These are phyloP conservation scores for Parapristionchus giblindavisi DNA, from an alignment of 2,888 invertebrate genomes.

Conservation along the genomic window DNA sequence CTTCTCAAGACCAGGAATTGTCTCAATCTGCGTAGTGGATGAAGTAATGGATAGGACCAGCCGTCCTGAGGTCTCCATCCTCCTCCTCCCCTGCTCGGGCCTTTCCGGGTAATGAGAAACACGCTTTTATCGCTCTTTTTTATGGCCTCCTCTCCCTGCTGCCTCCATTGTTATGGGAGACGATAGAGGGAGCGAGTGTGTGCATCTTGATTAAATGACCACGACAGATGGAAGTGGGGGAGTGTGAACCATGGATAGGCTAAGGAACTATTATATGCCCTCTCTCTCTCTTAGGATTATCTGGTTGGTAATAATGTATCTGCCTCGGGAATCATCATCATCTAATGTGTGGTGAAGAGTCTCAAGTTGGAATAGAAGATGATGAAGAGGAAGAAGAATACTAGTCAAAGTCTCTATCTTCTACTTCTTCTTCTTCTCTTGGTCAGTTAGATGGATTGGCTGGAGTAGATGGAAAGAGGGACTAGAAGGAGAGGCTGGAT, in stretches of 20 bases:
- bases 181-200: slow-evolving; percentile 6
- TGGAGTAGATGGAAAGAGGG: neutral
- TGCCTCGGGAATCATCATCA: slow-evolving; percentile 10
- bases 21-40: too few species aligned
- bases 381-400: slow-evolving; percentile 6
- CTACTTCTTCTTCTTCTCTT: neutral
- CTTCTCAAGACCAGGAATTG: too few species aligned
- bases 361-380: neutral
- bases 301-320: slow-evolving; percentile 36
- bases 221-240: slow-evolving; percentile 37
- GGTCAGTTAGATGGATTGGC: slow-evolving; percentile 2
- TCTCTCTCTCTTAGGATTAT: slow-evolving; percentile 17
- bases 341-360: too few species aligned
- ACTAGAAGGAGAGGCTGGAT: neutral
- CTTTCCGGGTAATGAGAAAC: slow-evolving; percentile 41
- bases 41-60: too few species aligned
- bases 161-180: slow-evolving; percentile 28
- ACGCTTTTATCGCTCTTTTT: slow-evolving; percentile 39
- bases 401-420: slow-evolving; percentile 24
- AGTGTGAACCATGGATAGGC: slow-evolving; percentile 24
- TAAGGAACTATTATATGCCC: slow-evolving; percentile 2
- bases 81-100: slow-evolving; percentile 11
- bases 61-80: slow-evolving; percentile 1
- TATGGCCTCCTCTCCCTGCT: slow-evolving; percentile 16
- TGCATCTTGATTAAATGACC: slow-evolving; percentile 39